phyloP scores from a whole-genome alignment of 2,113 vertebrate species.

The Malaclemys terrapin region DNA sequence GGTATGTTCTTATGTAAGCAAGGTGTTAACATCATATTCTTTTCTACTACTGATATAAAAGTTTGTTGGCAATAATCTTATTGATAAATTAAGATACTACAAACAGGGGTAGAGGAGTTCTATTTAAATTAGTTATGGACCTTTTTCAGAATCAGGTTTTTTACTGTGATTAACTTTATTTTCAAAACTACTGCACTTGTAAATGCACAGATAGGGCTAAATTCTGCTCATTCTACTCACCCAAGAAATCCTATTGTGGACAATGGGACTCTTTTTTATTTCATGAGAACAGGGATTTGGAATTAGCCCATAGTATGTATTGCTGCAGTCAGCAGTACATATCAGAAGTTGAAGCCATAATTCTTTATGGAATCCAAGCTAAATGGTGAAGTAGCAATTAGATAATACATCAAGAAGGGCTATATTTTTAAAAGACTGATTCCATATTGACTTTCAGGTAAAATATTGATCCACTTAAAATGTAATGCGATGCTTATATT shows the following conservation, averaged over 20 bases:
- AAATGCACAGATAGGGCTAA: neutral
- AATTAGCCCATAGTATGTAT: neutral
- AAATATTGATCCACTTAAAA: slow-evolving; percentile 32
- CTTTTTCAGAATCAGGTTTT: neutral
- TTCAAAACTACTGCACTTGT: neutral
- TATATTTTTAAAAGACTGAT: neutral
- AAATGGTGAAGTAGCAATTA: neutral
- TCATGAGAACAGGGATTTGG: neutral
- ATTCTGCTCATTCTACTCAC: neutral
- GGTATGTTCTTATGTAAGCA: neutral
- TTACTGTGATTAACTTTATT: neutral
- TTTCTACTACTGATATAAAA: neutral
- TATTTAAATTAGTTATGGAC: neutral
- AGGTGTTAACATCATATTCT: neutral
- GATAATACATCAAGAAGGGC: neutral
- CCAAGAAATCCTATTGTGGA: neutral
- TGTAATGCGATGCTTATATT: neutral
- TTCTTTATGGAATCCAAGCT: neutral
- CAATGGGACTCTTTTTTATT: neutral
- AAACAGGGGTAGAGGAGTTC: neutral
- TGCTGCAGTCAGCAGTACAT: neutral
- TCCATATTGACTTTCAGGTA: slow-evolving; percentile 1
- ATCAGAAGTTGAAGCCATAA: neutral
- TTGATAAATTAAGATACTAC: neutral
- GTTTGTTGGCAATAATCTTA: neutral